phyloP scores from a whole-genome alignment of 2,888 invertebrate genomes.

The Epirrhoe alternata region DNA sequence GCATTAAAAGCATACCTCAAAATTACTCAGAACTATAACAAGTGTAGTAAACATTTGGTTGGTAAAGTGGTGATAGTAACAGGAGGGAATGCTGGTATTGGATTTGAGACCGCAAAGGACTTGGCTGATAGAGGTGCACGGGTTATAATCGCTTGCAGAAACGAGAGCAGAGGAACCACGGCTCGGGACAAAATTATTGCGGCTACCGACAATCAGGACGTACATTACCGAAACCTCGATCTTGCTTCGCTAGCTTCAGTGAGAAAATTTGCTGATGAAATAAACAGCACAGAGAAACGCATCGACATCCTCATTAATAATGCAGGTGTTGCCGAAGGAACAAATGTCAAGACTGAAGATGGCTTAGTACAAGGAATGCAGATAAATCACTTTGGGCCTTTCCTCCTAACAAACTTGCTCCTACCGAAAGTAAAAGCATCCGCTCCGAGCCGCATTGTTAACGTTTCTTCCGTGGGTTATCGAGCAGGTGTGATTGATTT shows the following conservation, averaged over 20 bases:
- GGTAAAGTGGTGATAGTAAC: constrained; percentile 95
- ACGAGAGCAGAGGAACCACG: constrained; percentile 86
- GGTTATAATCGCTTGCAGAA: constrained; percentile 92
- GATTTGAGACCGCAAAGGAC: constrained; percentile 90
- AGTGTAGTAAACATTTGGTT: constrained; percentile 80
- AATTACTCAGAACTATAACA: constrained; percentile 53
- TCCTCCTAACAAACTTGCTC: constrained; percentile 87
- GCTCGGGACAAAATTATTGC: constrained; percentile 65
- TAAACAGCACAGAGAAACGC: constrained; percentile 79
- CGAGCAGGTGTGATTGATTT: constrained; percentile 57
- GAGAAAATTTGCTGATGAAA: constrained; percentile 85
- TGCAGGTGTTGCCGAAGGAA: constrained; percentile 77
- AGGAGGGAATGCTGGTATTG: constrained; percentile 93
- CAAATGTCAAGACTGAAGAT: constrained; percentile 82
- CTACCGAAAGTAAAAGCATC: constrained; percentile 72
- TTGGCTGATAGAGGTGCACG: constrained; percentile 90
- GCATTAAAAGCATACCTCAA: constrained; percentile 24
- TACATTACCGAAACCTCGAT: constrained; percentile 76
- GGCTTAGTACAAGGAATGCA: constrained; percentile 86
- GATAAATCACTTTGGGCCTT: constrained; percentile 86
- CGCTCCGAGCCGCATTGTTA: constrained; percentile 73
- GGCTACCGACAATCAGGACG: constrained; percentile 58
- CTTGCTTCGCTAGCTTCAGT: constrained; percentile 83
- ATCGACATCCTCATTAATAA: constrained; percentile 87
- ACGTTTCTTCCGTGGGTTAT: constrained; percentile 66